phyloP scores from a whole-genome alignment of 1,140 invertebrate species.

The Phortica variegata region DNA sequence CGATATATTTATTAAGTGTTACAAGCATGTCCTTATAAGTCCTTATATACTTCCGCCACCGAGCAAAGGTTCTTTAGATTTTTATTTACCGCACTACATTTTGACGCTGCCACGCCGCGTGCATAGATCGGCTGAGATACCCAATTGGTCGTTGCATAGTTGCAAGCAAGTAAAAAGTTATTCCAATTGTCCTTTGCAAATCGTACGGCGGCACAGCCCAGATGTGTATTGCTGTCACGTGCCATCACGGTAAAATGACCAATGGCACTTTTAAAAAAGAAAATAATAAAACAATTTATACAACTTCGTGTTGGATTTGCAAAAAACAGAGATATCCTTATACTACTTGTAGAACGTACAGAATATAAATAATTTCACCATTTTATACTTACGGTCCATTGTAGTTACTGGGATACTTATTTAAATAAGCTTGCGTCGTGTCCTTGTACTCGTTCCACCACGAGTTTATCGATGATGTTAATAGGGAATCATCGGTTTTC shows the following conservation, averaged over 20 bases:
- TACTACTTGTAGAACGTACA: too few relatives aligned
- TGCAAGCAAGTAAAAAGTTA: slow-evolving; percentile 11
- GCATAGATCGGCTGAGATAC: slow-evolving; percentile 4
- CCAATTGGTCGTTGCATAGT: slow-evolving; percentile 17
- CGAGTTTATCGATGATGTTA: background rate
- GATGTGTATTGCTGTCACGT: slow-evolving; percentile 1
- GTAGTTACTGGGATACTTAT: background rate
- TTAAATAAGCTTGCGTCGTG: background rate
- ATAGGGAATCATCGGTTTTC: background rate
- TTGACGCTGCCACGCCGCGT: background rate
- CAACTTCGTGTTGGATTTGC: too few relatives aligned
- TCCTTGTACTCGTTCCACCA: slow-evolving; percentile 9
- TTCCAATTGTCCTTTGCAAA: background rate
- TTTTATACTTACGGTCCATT: slow-evolving; percentile 1
- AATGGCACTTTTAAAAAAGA: background rate
- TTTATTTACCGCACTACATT: too few relatives aligned
- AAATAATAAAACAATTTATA: background rate
- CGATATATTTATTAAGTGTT: too few relatives aligned
- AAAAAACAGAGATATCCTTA: too few relatives aligned
- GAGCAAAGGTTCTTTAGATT: too few relatives aligned
- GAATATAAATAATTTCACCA: too few relatives aligned
- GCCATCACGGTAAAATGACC: slow-evolving; percentile 9
- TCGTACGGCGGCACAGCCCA: slow-evolving; percentile 3
- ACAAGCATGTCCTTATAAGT: too few relatives aligned
- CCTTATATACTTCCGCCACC: too few relatives aligned